These are phyloP conservation scores for Hippolais icterina DNA, from an alignment of 2,113 vertebrate species.

Conservation along the genomic window DNA sequence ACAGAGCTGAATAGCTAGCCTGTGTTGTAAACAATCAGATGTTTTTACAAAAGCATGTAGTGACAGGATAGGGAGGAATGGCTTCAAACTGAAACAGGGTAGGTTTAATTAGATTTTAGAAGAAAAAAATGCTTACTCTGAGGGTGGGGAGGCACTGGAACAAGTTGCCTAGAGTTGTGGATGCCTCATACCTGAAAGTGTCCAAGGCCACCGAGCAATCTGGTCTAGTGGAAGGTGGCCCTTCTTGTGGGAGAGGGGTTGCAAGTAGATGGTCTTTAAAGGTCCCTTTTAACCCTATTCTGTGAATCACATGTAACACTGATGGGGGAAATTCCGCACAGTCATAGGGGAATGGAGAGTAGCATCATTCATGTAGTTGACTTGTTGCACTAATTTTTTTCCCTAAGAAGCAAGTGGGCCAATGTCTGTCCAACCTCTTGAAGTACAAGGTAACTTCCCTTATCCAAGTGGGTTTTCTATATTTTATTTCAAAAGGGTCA, in stretches of 20 bases:
- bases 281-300: neutral
- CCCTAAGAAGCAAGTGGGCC: neutral
- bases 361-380: neutral
- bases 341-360: neutral
- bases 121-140: neutral
- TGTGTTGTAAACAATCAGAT: neutral
- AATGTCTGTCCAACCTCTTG: neutral
- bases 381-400: neutral
- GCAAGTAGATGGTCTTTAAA: neutral
- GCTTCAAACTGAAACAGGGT: neutral
- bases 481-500: neutral
- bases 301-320: neutral
- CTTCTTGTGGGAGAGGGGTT: neutral
- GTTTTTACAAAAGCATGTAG: neutral
- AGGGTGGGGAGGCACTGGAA: neutral
- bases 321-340: neutral
- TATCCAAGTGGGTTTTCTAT: neutral
- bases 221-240: neutral
- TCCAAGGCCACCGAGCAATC: neutral
- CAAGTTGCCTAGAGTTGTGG: neutral
- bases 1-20: neutral
- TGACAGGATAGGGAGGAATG: neutral
- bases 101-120: neutral
- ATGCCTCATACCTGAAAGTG: neutral
- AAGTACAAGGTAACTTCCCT: slow-evolving; percentile 8